Percentiles rank a stretch among this genome's conserved stretches.
Conservation (phyloP, 2,113 vertebrate genomes). For the Bufo bufo region DNA sequence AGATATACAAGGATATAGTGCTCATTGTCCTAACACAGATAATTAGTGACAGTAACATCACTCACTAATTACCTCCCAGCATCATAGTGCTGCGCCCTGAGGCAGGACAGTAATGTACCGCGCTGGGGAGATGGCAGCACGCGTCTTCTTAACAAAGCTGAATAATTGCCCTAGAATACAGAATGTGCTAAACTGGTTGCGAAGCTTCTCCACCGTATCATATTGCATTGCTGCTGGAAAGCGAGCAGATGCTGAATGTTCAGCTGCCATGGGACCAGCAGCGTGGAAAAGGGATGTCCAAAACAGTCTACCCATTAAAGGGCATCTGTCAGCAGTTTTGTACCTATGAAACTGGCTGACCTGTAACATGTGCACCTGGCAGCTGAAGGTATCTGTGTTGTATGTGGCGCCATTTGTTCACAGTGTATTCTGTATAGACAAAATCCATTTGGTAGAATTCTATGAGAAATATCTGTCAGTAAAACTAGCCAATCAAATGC, state of each 20-base stretch:
- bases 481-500: no score
- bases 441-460: no score
- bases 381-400: no score
- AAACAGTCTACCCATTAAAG: not conserved
- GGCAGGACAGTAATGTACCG: not conserved
- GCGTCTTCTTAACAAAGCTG: not conserved
- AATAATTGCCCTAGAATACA: constrained; percentile 4
- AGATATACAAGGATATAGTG: not conserved
- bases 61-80: not conserved
- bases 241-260: not conserved
- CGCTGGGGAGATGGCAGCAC: not conserved
- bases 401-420: no score
- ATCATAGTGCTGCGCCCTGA: not conserved
- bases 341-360: no score
- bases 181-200: not conserved
- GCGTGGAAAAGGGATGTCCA: not conserved
- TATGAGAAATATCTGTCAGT: no score
- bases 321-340: no score
- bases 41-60: not conserved
- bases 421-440: no score
- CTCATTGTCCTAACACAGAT: not conserved
- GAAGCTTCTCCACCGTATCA: not conserved
- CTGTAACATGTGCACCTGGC: no score
- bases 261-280: no score
- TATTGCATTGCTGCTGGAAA: not conserved